Evolutionary conservation across 2,797 vertebrate genomes (phyloP).

Genomic region (Mus minutoides): DNA sequence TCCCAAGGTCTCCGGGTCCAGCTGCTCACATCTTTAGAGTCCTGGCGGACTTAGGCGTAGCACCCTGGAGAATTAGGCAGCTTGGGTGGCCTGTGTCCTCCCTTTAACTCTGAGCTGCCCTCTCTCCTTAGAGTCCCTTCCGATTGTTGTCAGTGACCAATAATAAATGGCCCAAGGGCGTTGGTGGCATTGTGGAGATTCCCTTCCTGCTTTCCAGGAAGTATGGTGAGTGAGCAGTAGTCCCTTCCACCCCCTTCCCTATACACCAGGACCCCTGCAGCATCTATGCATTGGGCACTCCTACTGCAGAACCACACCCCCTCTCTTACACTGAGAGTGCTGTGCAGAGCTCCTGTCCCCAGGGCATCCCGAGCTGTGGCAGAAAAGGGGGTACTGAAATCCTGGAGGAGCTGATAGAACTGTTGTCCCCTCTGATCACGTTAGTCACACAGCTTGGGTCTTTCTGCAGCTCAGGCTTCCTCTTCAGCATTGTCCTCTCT

Average conservation of each 20-base stretch:
- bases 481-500: neutral
- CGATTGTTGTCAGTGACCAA: constrained; percentile 54
- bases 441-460: accelerated
- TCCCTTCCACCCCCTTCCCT: neutral
- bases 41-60: neutral
- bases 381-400: neutral
- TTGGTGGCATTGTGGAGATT: constrained; percentile 61
- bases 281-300: neutral
- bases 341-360: neutral
- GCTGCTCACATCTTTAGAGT: neutral
- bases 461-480: neutral
- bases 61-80: neutral
- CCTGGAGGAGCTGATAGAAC: neutral
- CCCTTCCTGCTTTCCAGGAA: constrained; percentile 81
- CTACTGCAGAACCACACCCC: accelerated
- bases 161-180: constrained; percentile 78
- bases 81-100: neutral
- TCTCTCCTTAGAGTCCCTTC: constrained; percentile 75
- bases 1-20: neutral
- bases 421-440: neutral
- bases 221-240: constrained; percentile 73
- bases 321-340: neutral
- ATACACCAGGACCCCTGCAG: accelerated
- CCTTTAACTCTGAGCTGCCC: neutral
- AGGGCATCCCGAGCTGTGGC: neutral